These are phyloP conservation scores for Grapholita molesta DNA, from an alignment of 1,140 invertebrate genomes.

Conservation along the genomic window DNA sequence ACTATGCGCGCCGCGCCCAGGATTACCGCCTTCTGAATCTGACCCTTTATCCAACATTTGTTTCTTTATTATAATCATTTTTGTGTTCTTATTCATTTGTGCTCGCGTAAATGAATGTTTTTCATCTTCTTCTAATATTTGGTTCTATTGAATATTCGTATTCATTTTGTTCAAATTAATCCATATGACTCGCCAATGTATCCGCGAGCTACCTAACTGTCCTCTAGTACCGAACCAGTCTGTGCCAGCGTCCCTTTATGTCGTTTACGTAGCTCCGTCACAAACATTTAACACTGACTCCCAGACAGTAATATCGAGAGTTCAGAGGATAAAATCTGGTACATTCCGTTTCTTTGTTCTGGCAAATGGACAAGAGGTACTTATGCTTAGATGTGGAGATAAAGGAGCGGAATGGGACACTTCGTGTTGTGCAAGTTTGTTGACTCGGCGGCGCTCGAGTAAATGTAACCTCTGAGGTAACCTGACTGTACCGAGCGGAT, in stretches of 20 bases:
- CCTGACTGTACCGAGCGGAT: background rate
- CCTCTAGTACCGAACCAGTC: too few relatives aligned
- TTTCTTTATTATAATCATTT: too few relatives aligned
- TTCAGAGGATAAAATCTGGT: slow-evolving; percentile 35
- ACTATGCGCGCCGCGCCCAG: too few relatives aligned
- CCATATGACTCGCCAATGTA: too few relatives aligned
- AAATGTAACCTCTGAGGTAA: background rate
- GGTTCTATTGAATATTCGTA: too few relatives aligned
- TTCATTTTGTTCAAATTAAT: too few relatives aligned
- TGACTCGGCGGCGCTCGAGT: background rate
- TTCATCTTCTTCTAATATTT: too few relatives aligned
- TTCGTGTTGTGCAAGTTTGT: background rate
- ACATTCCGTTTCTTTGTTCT: slow-evolving; percentile 35
- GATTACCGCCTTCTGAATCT: too few relatives aligned
- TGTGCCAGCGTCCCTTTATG: slow-evolving; percentile 22
- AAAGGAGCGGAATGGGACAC: background rate
- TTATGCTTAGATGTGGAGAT: background rate
- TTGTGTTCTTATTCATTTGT: too few relatives aligned
- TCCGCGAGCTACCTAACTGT: too few relatives aligned
- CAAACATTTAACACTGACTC: slow-evolving; percentile 44
- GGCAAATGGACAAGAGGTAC: slow-evolving; percentile 32
- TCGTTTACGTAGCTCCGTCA: slow-evolving; percentile 34
- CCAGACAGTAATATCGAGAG: slow-evolving; percentile 36
- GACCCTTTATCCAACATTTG: too few relatives aligned
- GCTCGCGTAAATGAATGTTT: too few relatives aligned